Base-by-base conservation (phyloP, 2,797 vertebrate genomes). In the Tokudaia muenninki region DNA sequence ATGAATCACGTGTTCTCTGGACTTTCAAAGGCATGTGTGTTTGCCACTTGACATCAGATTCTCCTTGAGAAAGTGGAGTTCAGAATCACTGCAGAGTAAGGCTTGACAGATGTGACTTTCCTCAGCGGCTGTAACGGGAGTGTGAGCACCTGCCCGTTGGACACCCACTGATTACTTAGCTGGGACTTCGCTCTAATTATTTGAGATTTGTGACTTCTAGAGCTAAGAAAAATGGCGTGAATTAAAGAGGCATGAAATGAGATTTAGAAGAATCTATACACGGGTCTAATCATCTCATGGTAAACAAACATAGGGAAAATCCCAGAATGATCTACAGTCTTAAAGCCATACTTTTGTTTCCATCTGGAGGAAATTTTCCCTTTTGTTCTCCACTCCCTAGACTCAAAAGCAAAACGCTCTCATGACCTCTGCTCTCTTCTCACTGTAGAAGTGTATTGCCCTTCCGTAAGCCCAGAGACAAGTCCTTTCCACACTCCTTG, bases 241-340 rank as follows among this genome's bases (percentile, higher is more conserved):
- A 88, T 78, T 92, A 87, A 95, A 93, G 61, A 57, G 77, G 83
- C 94, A 88, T 92, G 94, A 96, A 96, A 94, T 90, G 90, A 92
- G 92, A 24, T 95, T 90, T 44, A 24, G 74, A 96, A 93, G 91
- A 93, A 93, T 94, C 96, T 84, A 81, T 63, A 80, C 81, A 13
- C 13, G n/a, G 90, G 4, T 77, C 81, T 91, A 70, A 91, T 94
- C 72, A 79, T 50, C 63, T 59, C 84, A 55, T 0, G 50, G 61
- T 74, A 92, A 81, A 63, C 12, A 41, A 90, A 59, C 29, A 44
- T 4, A 93, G 16, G 50, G 29, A 57, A 22, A 65, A 26, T 17
- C 29, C 67, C 44, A 41, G 67, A 8, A 1, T 37, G 55, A 78
- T 57, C 65, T 14, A 55, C 8, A 6, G 47, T 72, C 89, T 95